phyloP scores from a whole-genome alignment of 2,797 vertebrate species.

The Pterois miles region DNA sequence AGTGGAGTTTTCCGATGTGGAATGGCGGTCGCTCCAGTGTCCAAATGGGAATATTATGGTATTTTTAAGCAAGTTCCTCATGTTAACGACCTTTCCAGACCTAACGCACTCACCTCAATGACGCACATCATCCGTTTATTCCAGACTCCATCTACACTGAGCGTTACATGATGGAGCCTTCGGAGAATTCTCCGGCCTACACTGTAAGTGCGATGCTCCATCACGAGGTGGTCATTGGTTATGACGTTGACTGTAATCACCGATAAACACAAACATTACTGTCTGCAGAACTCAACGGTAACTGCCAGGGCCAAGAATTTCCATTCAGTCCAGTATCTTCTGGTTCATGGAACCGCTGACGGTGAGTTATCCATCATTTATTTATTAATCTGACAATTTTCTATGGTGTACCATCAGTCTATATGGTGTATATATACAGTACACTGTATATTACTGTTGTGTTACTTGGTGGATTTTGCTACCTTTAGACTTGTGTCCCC shows the following conservation, averaged over 20 bases:
- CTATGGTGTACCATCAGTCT: not conserved
- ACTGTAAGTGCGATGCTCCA: slow-evolving; percentile 78
- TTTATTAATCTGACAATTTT: not conserved
- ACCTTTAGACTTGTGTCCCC: too few species aligned
- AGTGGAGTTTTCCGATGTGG: slow-evolving; percentile 95
- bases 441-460: too few species aligned
- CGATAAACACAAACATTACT: not conserved
- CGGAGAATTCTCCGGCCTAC: slow-evolving; percentile 84
- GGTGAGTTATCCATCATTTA: slow-evolving; percentile 81
- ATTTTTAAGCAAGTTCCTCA: slow-evolving; percentile 34
- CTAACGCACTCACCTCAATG: not conserved
- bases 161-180: slow-evolving; percentile 93
- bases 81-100: not conserved
- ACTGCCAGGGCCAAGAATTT: slow-evolving; percentile 93
- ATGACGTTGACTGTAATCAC: not conserved
- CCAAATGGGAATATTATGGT: slow-evolving; percentile 98
- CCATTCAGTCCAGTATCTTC: slow-evolving; percentile 92
- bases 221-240: too few species aligned
- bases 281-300: slow-evolving; percentile 92
- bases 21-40: slow-evolving; percentile 96
- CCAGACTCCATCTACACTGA: slow-evolving; percentile 96
- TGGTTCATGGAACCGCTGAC: slow-evolving; percentile 98
- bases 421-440: too few species aligned
- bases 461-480: too few species aligned
- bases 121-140: not conserved